These are phyloP conservation scores for Gerris buenoi DNA, from an alignment of 1,140 invertebrate species.

Conservation along the genomic window DNA sequence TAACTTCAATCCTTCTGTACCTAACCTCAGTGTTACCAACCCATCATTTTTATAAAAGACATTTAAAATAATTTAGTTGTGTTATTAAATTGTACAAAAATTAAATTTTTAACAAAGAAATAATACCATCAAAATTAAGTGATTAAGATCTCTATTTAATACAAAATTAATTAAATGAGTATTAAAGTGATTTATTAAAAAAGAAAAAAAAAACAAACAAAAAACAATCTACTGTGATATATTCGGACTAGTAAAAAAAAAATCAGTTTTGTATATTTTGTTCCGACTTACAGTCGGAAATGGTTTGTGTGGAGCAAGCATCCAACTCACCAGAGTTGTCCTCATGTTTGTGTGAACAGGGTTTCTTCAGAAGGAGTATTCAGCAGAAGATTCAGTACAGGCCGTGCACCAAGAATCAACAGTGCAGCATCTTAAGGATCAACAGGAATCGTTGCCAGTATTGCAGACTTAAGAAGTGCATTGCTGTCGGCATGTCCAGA, in stretches of 20 bases:
- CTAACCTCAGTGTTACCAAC: background rate
- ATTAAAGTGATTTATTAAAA: too few species aligned
- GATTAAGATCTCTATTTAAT: too few species aligned
- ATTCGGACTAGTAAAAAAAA: too few species aligned
- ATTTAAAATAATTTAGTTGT: too few species aligned
- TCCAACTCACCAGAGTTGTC: background rate
- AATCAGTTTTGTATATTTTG: too few species aligned
- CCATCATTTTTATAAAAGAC: too few species aligned
- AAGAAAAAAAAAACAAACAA: too few species aligned
- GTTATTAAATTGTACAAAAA: too few species aligned
- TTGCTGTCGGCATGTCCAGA: slow-evolving; percentile 93
- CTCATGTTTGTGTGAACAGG: slow-evolving; percentile 41
- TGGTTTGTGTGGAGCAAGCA: background rate
- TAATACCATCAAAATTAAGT: too few species aligned
- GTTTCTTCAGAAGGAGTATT: slow-evolving; percentile 74
- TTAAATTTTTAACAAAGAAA: too few species aligned
- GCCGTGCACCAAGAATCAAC: slow-evolving; percentile 93
- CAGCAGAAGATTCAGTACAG: slow-evolving; percentile 97
- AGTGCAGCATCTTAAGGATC: slow-evolving; percentile 89
- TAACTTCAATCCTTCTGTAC: background rate
- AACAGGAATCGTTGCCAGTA: slow-evolving; percentile 96
- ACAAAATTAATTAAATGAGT: too few species aligned
- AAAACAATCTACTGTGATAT: too few species aligned
- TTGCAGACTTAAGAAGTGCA: slow-evolving; percentile 93
- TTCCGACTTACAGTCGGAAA: background rate